Conservation (phyloP, 2,888 invertebrate species). For the Endomychus coccineus region DNA sequence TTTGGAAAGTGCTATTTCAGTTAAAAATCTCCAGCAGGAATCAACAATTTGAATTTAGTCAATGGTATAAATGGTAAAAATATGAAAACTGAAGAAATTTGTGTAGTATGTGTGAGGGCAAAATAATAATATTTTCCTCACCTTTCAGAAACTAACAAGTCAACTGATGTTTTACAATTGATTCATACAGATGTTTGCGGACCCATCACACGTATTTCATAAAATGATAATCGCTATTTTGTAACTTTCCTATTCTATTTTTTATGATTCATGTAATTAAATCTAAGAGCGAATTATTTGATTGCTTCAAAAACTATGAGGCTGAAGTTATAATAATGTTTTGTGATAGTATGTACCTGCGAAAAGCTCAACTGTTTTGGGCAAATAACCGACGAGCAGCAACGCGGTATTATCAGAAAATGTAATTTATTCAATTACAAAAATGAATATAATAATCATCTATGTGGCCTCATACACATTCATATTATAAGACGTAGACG, state of each 20-base stretch:
- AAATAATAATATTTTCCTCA: conserved; percentile 14
- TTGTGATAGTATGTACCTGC: too few relatives aligned
- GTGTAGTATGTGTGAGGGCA: conserved; percentile 15
- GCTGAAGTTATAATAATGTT: conserved; percentile 8
- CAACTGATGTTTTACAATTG: conserved; percentile 7
- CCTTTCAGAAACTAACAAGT: conserved; percentile 9
- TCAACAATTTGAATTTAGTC: conserved; percentile 11
- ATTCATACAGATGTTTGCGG: conserved; percentile 2
- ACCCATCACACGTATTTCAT: background rate
- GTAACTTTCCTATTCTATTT: conserved; percentile 14
- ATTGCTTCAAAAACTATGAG: conserved; percentile 14
- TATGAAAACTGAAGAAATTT: conserved; percentile 4
- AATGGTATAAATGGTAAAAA: conserved; percentile 13
- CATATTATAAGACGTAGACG: too few relatives aligned
- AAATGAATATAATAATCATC: too few relatives aligned
- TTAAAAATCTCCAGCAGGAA: conserved; percentile 8
- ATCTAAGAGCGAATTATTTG: conserved; percentile 12
- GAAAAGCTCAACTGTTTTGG: too few relatives aligned
- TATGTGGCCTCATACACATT: too few relatives aligned
- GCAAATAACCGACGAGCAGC: too few relatives aligned
- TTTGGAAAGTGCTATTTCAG: conserved; percentile 11
- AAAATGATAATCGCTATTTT: conserved; percentile 8
- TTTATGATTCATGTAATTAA: conserved; percentile 13
- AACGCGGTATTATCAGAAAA: too few relatives aligned
- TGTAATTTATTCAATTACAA: too few relatives aligned